A percentile compares a stretch with the other conserved stretches of the same genome.
Conservation (phyloP, 2,888 invertebrate species). For the Alcis repandata region DNA sequence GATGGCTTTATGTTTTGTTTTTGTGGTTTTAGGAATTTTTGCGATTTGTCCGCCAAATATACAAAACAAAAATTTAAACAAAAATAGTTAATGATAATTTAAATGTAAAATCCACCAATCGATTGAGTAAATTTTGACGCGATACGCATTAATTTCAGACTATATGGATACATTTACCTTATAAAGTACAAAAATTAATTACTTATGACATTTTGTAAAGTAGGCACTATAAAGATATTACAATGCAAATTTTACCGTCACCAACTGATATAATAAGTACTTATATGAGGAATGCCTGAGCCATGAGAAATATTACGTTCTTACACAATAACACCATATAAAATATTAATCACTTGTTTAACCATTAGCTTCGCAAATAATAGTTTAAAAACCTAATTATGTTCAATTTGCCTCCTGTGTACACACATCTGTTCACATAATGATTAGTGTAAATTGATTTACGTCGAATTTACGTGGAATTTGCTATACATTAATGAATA, state of each 20-base stretch:
- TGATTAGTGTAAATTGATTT: conserved; percentile 46
- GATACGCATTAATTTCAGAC: too few species aligned
- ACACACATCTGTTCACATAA: conserved; percentile 44
- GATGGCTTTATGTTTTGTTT: conserved; percentile 43
- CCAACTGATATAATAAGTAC: neutral
- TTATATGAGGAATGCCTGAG: neutral
- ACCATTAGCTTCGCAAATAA: conserved; percentile 28
- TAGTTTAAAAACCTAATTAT: conserved; percentile 33
- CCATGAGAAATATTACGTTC: conserved; percentile 4
- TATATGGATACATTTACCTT: too few species aligned
- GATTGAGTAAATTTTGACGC: too few species aligned
- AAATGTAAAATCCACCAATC: too few species aligned
- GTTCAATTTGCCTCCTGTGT: conserved; percentile 20
- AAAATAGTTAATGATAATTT: too few species aligned
- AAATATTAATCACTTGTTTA: conserved; percentile 23
- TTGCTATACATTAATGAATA: conserved; percentile 44
- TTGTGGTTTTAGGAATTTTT: too few species aligned
- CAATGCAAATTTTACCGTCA: neutral
- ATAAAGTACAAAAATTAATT: too few species aligned
- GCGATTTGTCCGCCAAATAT: too few species aligned
- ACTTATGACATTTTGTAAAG: too few species aligned
- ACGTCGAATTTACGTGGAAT: conserved; percentile 44
- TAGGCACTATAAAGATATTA: neutral
- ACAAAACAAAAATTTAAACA: too few species aligned
- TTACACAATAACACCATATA: conserved; percentile 18